Evolutionary conservation across 2,888 invertebrate genomes (phyloP), one percentile per base, ranked within the genome.

Genomic region (Cataglyphis albicans): DNA sequence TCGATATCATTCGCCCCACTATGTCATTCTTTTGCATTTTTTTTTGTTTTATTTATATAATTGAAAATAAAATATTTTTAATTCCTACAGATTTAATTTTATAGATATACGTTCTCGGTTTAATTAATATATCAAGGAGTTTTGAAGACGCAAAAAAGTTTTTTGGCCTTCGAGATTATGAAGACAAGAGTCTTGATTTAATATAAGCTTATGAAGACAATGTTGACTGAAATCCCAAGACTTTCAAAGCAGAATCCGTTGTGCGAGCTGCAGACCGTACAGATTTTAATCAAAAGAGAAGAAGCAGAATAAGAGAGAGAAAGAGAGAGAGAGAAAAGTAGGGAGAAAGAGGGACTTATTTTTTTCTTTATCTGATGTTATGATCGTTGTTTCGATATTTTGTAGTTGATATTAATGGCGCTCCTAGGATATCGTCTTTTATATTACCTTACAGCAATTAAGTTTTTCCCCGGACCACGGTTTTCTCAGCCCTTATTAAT

Each of bases 401-500:
- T 21, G 61, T 15, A 73, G 15, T 61, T 15, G 44, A 38, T 15
- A 61, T 61, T 73, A 73, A 41, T 32, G 0, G 15, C 59, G n/a
- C n/a, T 15, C 10, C 35, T 7, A 29, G 38, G 25, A 57, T 72
- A 72, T 72, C 35, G 21, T 72, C 38, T 52, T 18, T 57, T 55
- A 52, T 21, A 25, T 25, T 57, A 25, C 18, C 57, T 57, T 59
- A 73, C 29, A 10, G 9, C 12, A 38, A 57, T 59, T 73, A 29
- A 15, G 44, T 25, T 74, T 73, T 21, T 15, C 15, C 15, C 15
- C 32, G 10, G n/a, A 12, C 15, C 15, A n/a, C n/a, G 15, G 5
- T 29, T 29, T 44, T 63, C n/a, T 52, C 74, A 44, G 15, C 15
- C 21, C 44, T 35, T 63, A 63, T 44, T 74, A 61, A 74, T 74